Percentiles rank a stretch among this genome's conserved stretches.
These are phyloP conservation scores for Typhlomys cinereus DNA, from an alignment of 2,113 vertebrate genomes.

Conservation along the genomic window DNA sequence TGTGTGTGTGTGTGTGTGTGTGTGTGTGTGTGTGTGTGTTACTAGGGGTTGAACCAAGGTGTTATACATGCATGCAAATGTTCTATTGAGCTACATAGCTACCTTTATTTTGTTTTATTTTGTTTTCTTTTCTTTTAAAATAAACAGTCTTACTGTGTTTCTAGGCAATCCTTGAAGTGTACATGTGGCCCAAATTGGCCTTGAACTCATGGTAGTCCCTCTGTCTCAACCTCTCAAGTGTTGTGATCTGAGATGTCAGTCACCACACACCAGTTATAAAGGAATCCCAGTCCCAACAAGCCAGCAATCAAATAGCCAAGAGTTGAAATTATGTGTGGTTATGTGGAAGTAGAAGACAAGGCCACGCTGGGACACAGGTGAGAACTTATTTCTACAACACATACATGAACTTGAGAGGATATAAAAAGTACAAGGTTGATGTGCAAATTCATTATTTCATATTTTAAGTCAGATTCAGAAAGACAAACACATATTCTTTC, in stretches of 20 bases:
- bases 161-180: too few relatives aligned
- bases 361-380: background rate
- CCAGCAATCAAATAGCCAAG: background rate
- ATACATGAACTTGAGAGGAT: background rate
- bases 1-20: background rate
- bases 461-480: background rate
- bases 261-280: background rate
- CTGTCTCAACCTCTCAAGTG: background rate
- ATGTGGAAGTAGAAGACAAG: too few relatives aligned
- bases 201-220: background rate
- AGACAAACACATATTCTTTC: background rate
- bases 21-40: background rate
- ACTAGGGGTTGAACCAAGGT: background rate
- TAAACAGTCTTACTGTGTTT: background rate
- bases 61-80: background rate
- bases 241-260: background rate
- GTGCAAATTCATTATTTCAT: background rate
- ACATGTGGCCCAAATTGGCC: background rate
- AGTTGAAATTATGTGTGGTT: background rate
- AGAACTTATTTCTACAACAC: too few relatives aligned
- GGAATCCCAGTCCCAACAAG: too few relatives aligned
- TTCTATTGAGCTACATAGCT: background rate
- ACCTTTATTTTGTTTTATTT: background rate
- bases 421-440: background rate
- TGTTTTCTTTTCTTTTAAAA: background rate